Base-by-base conservation (phyloP, 2,113 vertebrate species). In the Aramus guarauna region DNA sequence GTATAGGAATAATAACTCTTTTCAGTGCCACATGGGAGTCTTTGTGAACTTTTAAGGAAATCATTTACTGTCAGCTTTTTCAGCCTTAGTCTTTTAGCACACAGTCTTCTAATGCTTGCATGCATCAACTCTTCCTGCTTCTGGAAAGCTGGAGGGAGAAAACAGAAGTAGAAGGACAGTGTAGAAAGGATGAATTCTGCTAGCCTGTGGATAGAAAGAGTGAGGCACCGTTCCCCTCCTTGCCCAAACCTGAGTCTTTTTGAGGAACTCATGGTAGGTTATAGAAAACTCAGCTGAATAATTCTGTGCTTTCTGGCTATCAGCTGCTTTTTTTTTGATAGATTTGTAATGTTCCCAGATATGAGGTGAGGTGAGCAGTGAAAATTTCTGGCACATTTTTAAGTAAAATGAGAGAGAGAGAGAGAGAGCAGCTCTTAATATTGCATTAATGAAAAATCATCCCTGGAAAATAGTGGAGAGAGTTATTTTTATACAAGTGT, bases 401-500 rank as follows among this genome's bases (percentile, higher is more conserved):
- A 92, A 63, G 41, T 89, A 55, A 85, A 87, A 64, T 32, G 19
- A 43, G 43, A 43, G 14, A 14, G 43, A 43, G 14, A 14, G 43
- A 91, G 55, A 34, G 37, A 7, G 32, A 11, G 12, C 48, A 39
- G 26, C 36, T 74, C 21, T 88, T 96, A 96, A 95, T 88, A 69
- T 69, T 80, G 13, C 23, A 50, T 88, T 88, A 95, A 91, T 95
- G 91, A 96, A 88, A 91, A 94, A 56, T 95, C 87, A 88, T 95
- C 95, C 53, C 55, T 90, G 90, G 85, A 95, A 96, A 92, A 90
- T 29, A 59, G 64, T 69, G 73, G 48, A 90, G 73, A 52, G 74
- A 90, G 77, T 97, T 97, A 97, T 95, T 97, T 98, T 97, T 97
- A 92, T 75, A 85, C 92, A 97, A 98, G 95, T 96, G 94, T 68